Evolutionary conservation across 2,113 vertebrate species (phyloP), one percentile per base, ranked within the genome.

Genomic region (Albula glossodonta): DNA sequence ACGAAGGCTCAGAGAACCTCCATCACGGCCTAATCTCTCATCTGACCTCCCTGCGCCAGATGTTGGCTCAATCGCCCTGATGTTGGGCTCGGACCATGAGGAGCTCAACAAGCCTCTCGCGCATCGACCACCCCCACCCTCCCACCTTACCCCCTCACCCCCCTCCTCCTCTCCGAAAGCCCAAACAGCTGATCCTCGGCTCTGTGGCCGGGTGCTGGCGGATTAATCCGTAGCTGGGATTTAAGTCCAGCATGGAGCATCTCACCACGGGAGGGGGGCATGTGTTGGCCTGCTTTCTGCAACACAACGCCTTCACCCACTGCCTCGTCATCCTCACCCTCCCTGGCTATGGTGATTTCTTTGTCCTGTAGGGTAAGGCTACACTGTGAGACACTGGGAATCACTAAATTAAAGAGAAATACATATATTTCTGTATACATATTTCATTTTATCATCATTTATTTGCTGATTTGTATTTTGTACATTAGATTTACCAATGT

Each of bases 21-120:
- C 22, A 22, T n/a, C 70, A 2, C 22, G 74, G 63, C 66, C 87
- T 90, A 88, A 92, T 92, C 91, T 90, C 49, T 84, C 57, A 31
- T 25, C 81, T 85, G 86, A 80, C 86, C 88, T 83, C 84, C 87
- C 87, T 22, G 81, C 10, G 87, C 91, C 93, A 94, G 92, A 93
- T 93, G 93, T 93, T 86, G 78, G 41, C 84, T 78, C 83, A 83
- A 7, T 78, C 66, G 15, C 83, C 50, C 84, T 81, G 87, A 85
- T 85, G 83, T 51, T 56, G 13, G 11, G 9, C 19, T 49, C 8
- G 49, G 78, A 74, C n/a, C 83, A 57, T 19, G 51, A 77, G 74
- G 77, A 87, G 57, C 84, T 56, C 83, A 84, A 84, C 82, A 81
- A 51, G 60, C 78, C 48, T 57, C 57, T 87, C 60, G 60, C 22